phyloP scores from a whole-genome alignment of 2,797 vertebrate genomes.

The Semaprochilodus insignis region DNA sequence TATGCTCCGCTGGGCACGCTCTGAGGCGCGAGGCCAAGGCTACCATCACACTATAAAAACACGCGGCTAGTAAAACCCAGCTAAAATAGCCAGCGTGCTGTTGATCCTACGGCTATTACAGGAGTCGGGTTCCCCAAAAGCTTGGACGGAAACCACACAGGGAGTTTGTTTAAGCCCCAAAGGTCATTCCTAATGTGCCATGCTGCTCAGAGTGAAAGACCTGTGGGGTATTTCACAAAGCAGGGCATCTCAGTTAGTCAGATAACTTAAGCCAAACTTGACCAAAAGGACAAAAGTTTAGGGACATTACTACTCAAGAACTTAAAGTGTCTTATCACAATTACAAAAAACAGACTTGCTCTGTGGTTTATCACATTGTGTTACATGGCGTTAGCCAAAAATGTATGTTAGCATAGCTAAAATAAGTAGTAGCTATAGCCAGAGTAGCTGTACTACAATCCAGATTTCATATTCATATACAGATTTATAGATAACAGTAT shows the following conservation, averaged over 20 bases:
- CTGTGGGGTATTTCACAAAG: background rate
- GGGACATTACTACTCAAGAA: too few species aligned
- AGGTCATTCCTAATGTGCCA: conserved; percentile 11
- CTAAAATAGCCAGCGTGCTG: conserved; percentile 67
- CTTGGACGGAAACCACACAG: background rate
- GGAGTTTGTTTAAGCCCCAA: background rate
- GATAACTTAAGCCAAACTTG: background rate
- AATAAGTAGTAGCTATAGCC: too few species aligned
- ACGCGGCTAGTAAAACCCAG: conserved; percentile 68
- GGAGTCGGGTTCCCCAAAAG: conserved; percentile 53
- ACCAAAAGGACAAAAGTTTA: background rate
- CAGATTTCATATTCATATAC: too few species aligned
- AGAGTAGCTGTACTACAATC: too few species aligned
- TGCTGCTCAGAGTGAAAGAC: background rate
- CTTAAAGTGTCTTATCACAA: too few species aligned
- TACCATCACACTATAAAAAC: conserved; percentile 63
- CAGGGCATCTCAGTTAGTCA: background rate
- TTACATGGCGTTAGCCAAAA: too few species aligned
- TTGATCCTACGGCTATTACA: conserved; percentile 72
- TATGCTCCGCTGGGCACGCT: conserved; percentile 53
- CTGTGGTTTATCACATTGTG: too few species aligned
- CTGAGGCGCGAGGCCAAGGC: conserved; percentile 56
- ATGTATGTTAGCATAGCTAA: too few species aligned
- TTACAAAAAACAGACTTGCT: too few species aligned
- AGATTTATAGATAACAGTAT: too few species aligned